A percentile compares a stretch with the other conserved stretches of the same genome.
phyloP scores from a whole-genome alignment of 2,113 vertebrate species.

The Bufo bufo region DNA sequence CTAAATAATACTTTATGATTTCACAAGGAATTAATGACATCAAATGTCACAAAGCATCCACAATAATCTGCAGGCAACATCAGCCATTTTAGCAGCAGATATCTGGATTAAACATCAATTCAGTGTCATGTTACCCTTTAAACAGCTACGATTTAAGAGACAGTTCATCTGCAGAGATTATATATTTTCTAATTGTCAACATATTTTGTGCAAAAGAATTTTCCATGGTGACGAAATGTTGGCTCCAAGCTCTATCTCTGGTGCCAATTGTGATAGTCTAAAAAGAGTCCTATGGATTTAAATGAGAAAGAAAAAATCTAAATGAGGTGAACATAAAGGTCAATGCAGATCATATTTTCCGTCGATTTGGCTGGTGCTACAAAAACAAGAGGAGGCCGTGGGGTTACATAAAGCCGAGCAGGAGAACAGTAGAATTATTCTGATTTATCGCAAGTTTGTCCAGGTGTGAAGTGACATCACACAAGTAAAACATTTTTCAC shows the following conservation, averaged over 20 bases:
- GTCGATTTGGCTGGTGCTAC: constrained; percentile 29
- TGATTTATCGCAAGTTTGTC: constrained; percentile 55
- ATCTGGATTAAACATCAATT: not conserved
- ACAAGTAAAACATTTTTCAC: constrained; percentile 35
- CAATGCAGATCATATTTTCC: constrained; percentile 47
- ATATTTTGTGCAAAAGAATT: constrained; percentile 24
- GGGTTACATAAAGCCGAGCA: constrained; percentile 33
- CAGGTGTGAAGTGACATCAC: constrained; percentile 58
- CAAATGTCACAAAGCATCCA: not conserved
- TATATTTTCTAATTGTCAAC: constrained; percentile 49
- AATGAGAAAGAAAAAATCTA: constrained; percentile 30
- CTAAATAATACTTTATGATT: too few relatives aligned
- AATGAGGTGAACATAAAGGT: constrained; percentile 49
- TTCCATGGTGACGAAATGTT: constrained; percentile 41
- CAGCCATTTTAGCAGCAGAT: not conserved
- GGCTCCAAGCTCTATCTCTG: constrained; percentile 42
- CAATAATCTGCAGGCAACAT: not conserved
- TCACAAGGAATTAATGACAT: not conserved
- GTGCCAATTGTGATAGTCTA: constrained; percentile 49
- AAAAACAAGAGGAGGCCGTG: not conserved
- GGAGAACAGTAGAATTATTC: constrained; percentile 27
- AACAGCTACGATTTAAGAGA: constrained; percentile 11
- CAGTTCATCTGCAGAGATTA: constrained; percentile 43
- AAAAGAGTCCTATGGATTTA: constrained; percentile 48
- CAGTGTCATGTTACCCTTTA: not conserved